These are phyloP conservation scores for Idaea dimidiata DNA, from an alignment of 2,888 invertebrate species.

Conservation along the genomic window DNA sequence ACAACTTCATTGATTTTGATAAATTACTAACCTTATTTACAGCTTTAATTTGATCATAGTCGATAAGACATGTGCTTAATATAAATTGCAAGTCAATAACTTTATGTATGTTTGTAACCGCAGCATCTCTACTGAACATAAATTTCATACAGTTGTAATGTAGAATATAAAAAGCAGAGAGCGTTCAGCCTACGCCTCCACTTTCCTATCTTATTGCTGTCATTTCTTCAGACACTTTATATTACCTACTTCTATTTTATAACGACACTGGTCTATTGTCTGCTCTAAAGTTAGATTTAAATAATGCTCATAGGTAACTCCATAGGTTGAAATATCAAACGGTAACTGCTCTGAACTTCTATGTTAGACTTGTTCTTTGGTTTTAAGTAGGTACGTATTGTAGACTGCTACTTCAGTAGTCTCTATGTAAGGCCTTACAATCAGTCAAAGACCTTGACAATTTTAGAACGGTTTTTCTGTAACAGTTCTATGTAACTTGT, in stretches of 20 bases:
- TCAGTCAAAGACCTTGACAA: constrained; percentile 6
- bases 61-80: background rate
- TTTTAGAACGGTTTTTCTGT: constrained; percentile 5
- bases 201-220: constrained; percentile 68
- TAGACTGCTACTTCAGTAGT: background rate
- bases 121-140: constrained; percentile 47
- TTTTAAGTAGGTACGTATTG: background rate
- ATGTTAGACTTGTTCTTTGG: background rate
- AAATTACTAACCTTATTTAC: background rate
- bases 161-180: constrained; percentile 49
- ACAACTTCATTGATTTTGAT: background rate
- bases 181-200: constrained; percentile 55
- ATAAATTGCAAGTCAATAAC: constrained; percentile 7
- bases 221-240: constrained; percentile 71
- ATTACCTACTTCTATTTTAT: constrained; percentile 61
- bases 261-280: constrained; percentile 46
- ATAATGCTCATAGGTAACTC: constrained; percentile 10
- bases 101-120: constrained; percentile 20
- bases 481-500: constrained; percentile 8
- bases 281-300: constrained; percentile 28
- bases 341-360: background rate
- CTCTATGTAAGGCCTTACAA: background rate
- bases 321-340: constrained; percentile 10
- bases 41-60: background rate
- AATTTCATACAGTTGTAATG: constrained; percentile 56